Evolutionary conservation across 2,113 vertebrate genomes (phyloP), one percentile per base, ranked within the genome.

Genomic region (Carassius auratus): DNA sequence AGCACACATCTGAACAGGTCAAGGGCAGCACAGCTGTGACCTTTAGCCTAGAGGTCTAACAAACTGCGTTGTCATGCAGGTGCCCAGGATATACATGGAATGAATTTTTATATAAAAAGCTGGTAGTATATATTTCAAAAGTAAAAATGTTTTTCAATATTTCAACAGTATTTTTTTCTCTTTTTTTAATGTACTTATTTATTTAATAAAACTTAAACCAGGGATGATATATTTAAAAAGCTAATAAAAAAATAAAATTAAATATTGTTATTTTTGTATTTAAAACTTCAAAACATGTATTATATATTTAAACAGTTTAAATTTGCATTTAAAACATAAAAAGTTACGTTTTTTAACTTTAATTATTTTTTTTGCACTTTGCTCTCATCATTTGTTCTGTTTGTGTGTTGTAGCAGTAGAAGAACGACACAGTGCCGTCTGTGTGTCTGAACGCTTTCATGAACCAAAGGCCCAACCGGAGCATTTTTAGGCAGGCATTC

Each of bases 11-110:
- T 78, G 48, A 76, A 12, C 50, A 76, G 26, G 14, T 26, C 48
- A 55, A 55, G 26, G 45, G 15, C 26, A 19, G 17, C 50, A 30
- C 26, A 10, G 2, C 15, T 21, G 17, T 59, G 76, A 79, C 76
- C 76, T 79, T 42, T 79, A 79, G 36, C 76, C 57, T 23, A 42
- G 76, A 79, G 76, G 76, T 79, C n/a, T 12, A 23, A 13, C 71
- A 74, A 3, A 73, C 48, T 13, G n/a, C n/a, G 2, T 23, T 45
- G 38, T 10, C 15, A 38, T 38, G 69, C 38, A 45, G 5, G n/a
- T n/a, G 36, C 8, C 0, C 8, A 45, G 36, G 38, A 73, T 45
- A 19, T 36, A 42, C 21, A 7, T 71, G 69, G 10, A 73, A 68
- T 15, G 15, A 9, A 9, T 64, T 52, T 26, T 64, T 23, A 26